Evolutionary conservation across 2,113 vertebrate genomes (phyloP), one percentile per base, ranked within the genome.

Genomic region (Corydoras sp.): DNA sequence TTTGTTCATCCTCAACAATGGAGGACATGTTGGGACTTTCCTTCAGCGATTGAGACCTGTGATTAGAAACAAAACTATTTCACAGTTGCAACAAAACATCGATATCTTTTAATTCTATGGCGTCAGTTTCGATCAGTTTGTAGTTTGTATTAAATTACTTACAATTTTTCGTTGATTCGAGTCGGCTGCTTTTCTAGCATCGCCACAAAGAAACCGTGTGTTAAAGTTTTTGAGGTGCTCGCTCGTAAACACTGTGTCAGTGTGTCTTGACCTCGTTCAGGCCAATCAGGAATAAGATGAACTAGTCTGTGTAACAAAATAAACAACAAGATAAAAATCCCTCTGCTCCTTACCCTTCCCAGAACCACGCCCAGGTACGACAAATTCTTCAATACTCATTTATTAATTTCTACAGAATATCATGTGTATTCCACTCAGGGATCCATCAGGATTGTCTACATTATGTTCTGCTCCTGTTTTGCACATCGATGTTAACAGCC

Each of bases 131-230:
- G 35, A 50, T 1, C 49, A 31, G 9, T 51, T 15, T 12, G 24
- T 49, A 15, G 2, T n/a, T 48, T 10, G 35, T 58, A 10, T 32
- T 3, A 13, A 63, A 71, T 69, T 61, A 71, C 67, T 29, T 15
- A 3, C 0, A 10, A 11, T 74, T 54, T 74, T 3, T 13, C 15
- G 0, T 2, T 63, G 68, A 50, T 78, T 54, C 71, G 53, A 1
- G 31, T 62, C 54, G n/a, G 1, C 10, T n/a, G 65, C 69, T 87
- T 86, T 79, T 97, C 93, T 79, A 98, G 82, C 62, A 98, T 77
- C 0, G 95, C 95, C 48, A 97, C 82, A 0, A 99, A 99, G 84
- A 99, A 98, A 43, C 97, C 97, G 0, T 93, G 89, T 0, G 95
- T 97, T 68, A 92, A 88, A 0, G 94, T 96, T 58, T 85, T 87